These are phyloP conservation scores for Dendrolimus pini DNA, from an alignment of 2,888 invertebrate species.

Conservation along the genomic window DNA sequence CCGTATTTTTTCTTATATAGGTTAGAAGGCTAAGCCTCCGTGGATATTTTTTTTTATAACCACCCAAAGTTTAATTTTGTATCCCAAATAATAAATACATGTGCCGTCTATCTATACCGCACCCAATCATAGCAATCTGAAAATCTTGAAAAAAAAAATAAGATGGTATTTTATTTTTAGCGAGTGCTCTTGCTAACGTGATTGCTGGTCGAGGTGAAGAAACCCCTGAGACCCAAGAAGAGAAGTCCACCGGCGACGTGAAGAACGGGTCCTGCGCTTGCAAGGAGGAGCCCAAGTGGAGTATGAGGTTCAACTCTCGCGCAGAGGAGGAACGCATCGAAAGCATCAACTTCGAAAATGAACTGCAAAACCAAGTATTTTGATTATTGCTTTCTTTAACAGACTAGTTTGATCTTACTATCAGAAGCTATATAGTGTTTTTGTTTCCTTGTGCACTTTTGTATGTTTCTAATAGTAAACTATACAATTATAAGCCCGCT, in stretches of 20 bases:
- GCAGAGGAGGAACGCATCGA: constrained; percentile 75
- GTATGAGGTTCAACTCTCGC: constrained; percentile 44
- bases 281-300: constrained; percentile 27
- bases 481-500: too few relatives aligned
- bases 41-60: too few relatives aligned
- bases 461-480: too few relatives aligned
- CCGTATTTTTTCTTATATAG: too few relatives aligned
- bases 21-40: too few relatives aligned
- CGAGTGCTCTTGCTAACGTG: constrained; percentile 49
- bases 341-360: constrained; percentile 85
- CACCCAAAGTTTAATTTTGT: too few relatives aligned
- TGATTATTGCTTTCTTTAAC: too few relatives aligned
- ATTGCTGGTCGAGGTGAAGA: constrained; percentile 47
- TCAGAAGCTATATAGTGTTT: too few relatives aligned
- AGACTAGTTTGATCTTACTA: too few relatives aligned
- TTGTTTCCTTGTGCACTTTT: too few relatives aligned
- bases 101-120: too few relatives aligned
- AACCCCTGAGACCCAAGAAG: constrained; percentile 33
- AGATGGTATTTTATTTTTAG: constrained; percentile 21
- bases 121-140: not conserved
- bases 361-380: constrained; percentile 85
- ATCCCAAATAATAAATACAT: too few relatives aligned
- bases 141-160: not conserved
- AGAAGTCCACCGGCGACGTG: constrained; percentile 54
- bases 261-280: constrained; percentile 49